Evolutionary conservation across 1,140 invertebrate genomes (phyloP).

Genomic region (Drosophila arawakana): DNA sequence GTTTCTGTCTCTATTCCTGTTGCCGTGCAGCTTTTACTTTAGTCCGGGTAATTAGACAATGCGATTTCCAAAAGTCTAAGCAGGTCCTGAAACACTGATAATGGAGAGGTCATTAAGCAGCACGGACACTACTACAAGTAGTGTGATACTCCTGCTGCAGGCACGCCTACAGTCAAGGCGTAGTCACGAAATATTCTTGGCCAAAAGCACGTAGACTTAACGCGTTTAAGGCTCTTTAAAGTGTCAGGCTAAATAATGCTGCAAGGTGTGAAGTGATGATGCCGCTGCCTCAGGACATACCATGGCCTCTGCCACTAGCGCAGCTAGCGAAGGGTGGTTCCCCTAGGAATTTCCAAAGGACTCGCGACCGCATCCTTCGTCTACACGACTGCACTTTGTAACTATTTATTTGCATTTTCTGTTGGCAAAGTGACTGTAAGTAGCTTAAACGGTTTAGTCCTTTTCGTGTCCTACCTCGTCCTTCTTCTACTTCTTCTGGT

Average conservation of each 20-base stretch:
- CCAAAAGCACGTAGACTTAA: constrained; percentile 4
- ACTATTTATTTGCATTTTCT: constrained; percentile 76
- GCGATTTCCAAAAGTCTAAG: constrained; percentile 43
- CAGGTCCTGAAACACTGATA: constrained; percentile 41
- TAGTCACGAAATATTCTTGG: constrained; percentile 14
- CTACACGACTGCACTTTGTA: constrained; percentile 56
- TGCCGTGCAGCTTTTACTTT: constrained; percentile 3
- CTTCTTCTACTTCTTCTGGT: not conserved
- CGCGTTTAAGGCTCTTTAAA: constrained; percentile 51
- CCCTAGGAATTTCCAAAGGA: constrained; percentile 13
- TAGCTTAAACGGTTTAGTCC: constrained; percentile 70
- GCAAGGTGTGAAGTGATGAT: constrained; percentile 6
- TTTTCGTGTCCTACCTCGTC: constrained; percentile 8
- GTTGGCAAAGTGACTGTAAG: constrained; percentile 68
- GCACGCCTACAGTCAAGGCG: too few relatives aligned
- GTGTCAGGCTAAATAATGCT: constrained; percentile 12
- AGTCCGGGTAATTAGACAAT: constrained; percentile 64
- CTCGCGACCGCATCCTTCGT: constrained; percentile 32
- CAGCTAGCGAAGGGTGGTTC: not conserved
- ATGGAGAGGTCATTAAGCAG: constrained; percentile 61
- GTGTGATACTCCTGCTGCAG: too few relatives aligned
- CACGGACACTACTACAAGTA: not conserved
- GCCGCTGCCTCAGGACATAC: not conserved
- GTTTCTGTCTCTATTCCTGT: not conserved
- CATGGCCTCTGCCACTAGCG: not conserved